Conservation (phyloP, 2,113 vertebrate genomes). For the Oncorhynchus tshawytscha region DNA sequence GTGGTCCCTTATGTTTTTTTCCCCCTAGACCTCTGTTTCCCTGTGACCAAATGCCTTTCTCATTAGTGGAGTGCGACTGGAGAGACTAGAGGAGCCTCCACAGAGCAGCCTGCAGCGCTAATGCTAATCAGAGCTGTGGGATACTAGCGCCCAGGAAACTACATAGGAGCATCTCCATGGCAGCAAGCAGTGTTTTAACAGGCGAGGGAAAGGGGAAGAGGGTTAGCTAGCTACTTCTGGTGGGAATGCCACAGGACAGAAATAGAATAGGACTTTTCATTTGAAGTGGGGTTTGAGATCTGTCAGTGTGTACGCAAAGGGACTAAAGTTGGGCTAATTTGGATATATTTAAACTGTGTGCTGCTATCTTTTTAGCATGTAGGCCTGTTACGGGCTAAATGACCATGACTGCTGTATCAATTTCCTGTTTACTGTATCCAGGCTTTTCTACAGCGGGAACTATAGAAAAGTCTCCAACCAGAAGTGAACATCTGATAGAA, state of each 20-base stretch:
- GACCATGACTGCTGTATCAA: neutral
- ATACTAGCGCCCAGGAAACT: slow-evolving; percentile 35
- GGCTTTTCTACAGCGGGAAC: neutral
- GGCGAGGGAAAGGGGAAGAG: slow-evolving; percentile 9
- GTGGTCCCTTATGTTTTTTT: slow-evolving; percentile 30
- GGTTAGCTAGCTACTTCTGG: neutral
- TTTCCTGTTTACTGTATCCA: neutral
- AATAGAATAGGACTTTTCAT: slow-evolving; percentile 14
- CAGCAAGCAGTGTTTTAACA: slow-evolving; percentile 31
- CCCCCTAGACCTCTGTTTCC: slow-evolving; percentile 35
- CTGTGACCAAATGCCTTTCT: slow-evolving; percentile 47
- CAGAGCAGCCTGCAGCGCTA: slow-evolving; percentile 28
- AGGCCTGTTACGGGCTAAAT: neutral
- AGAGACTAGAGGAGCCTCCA: slow-evolving; percentile 12
- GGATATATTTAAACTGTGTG: neutral
- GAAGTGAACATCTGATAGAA: neutral
- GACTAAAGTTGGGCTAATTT: neutral
- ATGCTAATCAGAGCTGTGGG: slow-evolving; percentile 57
- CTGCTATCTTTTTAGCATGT: neutral
- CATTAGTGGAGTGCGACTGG: slow-evolving; percentile 40
- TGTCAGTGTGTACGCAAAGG: neutral
- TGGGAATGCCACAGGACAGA: slow-evolving; percentile 11
- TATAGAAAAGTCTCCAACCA: neutral
- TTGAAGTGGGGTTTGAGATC: slow-evolving; percentile 34
- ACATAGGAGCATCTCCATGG: slow-evolving; percentile 41